These are phyloP conservation scores for Perca fluviatilis DNA, from an alignment of 2,113 vertebrate species.

Conservation along the genomic window DNA sequence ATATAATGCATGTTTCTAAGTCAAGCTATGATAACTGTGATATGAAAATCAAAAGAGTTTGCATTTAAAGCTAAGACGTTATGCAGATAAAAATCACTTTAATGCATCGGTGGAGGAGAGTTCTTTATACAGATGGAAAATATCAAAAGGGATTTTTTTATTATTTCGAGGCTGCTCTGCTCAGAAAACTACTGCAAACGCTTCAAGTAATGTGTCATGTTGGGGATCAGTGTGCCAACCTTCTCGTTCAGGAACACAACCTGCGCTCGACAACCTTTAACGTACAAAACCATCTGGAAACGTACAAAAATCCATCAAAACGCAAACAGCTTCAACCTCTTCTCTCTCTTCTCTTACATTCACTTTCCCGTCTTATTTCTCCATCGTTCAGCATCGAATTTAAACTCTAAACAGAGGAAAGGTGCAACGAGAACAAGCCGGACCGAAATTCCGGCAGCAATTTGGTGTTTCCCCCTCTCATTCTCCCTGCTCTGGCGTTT, in stretches of 20 bases:
- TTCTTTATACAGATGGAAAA: neutral
- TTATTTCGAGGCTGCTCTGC: too few species aligned
- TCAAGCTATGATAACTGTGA: slow-evolving; percentile 4
- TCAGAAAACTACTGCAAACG: too few species aligned
- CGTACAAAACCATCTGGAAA: slow-evolving; percentile 28
- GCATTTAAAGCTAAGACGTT: slow-evolving; percentile 39
- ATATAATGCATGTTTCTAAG: slow-evolving; percentile 19
- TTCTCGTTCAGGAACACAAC: neutral
- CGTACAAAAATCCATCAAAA: neutral
- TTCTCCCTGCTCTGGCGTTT: too few species aligned
- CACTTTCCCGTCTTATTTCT: neutral
- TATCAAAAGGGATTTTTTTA: neutral
- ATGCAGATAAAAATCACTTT: neutral
- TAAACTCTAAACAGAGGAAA: too few species aligned
- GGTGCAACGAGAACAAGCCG: neutral
- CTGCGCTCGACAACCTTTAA: neutral
- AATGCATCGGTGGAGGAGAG: neutral
- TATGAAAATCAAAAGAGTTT: slow-evolving; percentile 8
- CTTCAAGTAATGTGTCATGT: too few species aligned
- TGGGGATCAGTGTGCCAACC: too few species aligned
- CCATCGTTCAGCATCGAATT: neutral
- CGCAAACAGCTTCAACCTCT: rapidly evolving
- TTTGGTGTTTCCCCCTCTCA: too few species aligned
- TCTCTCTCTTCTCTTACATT: neutral
- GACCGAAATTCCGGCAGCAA: too few species aligned